Evolutionary conservation across 2,797 vertebrate species (phyloP).

Genomic region (Heterohyrax brucei): DNA sequence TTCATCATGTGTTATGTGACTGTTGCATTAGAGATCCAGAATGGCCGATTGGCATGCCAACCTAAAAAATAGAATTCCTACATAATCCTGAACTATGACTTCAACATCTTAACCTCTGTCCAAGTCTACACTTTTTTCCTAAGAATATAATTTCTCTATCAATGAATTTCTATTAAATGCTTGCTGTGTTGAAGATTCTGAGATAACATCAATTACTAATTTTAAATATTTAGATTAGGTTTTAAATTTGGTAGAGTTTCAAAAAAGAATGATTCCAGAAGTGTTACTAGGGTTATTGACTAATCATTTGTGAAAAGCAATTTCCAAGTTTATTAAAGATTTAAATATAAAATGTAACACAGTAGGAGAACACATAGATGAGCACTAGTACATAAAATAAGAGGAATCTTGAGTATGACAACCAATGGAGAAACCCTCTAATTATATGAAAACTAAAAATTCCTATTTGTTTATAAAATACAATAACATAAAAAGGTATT

Average conservation of each 20-base stretch:
- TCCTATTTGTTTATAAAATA: slow-evolving; percentile 14
- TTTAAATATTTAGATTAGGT: slow-evolving; percentile 45
- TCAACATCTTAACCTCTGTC: slow-evolving; percentile 43
- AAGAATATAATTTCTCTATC: not conserved
- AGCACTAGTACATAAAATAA: slow-evolving; percentile 22
- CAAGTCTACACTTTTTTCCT: slow-evolving; percentile 39
- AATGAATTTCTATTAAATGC: slow-evolving; percentile 9
- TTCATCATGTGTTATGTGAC: not conserved
- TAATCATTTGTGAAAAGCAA: slow-evolving; percentile 45
- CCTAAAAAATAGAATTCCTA: not conserved
- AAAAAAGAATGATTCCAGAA: not conserved
- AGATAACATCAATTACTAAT: slow-evolving; percentile 14
- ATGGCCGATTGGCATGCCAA: not conserved
- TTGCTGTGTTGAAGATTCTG: not conserved
- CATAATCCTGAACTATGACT: not conserved
- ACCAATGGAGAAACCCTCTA: not conserved
- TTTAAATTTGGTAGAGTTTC: slow-evolving; percentile 38
- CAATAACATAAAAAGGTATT: not conserved
- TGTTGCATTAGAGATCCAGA: not conserved
- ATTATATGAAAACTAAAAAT: slow-evolving; percentile 28
- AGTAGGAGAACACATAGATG: not conserved
- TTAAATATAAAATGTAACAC: slow-evolving; percentile 46
- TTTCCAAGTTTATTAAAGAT: slow-evolving; percentile 61
- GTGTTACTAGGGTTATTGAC: not conserved
- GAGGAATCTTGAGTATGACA: slow-evolving; percentile 23